Evolutionary conservation across 2,888 invertebrate genomes (phyloP).

Genomic region (Apomyelois bistriatella): DNA sequence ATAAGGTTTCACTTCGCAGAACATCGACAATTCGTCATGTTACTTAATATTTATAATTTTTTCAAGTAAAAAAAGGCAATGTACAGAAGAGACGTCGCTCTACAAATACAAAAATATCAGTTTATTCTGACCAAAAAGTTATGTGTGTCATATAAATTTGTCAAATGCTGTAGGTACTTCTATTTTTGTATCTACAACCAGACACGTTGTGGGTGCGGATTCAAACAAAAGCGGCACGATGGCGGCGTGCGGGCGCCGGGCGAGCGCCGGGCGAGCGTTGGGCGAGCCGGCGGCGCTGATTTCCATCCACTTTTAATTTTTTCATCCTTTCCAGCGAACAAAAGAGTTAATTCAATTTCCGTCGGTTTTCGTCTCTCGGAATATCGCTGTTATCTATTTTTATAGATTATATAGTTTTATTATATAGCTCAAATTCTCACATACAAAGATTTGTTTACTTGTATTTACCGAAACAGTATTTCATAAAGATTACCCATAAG

Average conservation of each 20-base stretch:
- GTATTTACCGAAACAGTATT: not conserved
- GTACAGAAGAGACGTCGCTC: no score
- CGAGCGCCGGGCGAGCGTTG: not conserved
- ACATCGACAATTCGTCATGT: no score
- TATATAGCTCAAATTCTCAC: not conserved
- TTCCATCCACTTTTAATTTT: conserved; percentile 7
- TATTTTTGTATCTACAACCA: not conserved
- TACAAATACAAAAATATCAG: no score
- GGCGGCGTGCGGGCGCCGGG: not conserved
- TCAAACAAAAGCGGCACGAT: not conserved
- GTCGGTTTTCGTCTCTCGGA: not conserved
- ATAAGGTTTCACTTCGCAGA: no score
- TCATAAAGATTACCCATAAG: no score
- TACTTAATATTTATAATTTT: no score
- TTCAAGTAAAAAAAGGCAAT: no score
- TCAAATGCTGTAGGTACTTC: not conserved
- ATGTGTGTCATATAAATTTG: no score
- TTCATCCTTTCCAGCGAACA: not conserved
- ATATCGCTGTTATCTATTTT: not conserved
- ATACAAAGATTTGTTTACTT: not conserved
- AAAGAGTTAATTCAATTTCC: conserved; percentile 14
- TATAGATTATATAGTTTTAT: no score
- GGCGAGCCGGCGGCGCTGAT: not conserved
- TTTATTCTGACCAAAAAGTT: no score
- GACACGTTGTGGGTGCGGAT: not conserved